phyloP scores from a whole-genome alignment of 2,797 vertebrate species.

The Propithecus perrieri region DNA sequence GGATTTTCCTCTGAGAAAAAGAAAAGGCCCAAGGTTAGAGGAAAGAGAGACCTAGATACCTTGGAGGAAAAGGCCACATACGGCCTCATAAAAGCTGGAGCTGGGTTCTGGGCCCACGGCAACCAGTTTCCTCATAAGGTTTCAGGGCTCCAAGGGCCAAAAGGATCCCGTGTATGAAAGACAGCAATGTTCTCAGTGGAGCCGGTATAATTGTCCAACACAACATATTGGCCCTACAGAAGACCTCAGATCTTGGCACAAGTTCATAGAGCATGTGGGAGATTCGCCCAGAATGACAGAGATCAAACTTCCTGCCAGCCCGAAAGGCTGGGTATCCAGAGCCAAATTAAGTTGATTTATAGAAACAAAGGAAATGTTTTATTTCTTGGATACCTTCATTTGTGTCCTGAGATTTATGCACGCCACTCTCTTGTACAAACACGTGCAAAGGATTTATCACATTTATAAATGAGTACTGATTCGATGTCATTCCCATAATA shows the following conservation, averaged over 20 bases:
- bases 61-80: background rate
- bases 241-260: background rate
- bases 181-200: background rate
- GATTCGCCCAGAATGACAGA: background rate
- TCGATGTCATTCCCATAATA: background rate
- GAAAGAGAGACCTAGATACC: background rate
- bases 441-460: background rate
- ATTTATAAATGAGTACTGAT: background rate
- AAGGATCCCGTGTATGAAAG: background rate
- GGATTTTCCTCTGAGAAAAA: background rate
- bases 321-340: background rate
- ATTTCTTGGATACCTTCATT: constrained; percentile 10
- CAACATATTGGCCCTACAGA: background rate
- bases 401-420: background rate
- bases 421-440: background rate
- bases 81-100: background rate
- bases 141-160: background rate
- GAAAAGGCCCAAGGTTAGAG: background rate
- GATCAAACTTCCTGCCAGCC: background rate
- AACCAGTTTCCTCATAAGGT: background rate
- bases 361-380: background rate
- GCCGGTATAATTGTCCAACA: background rate
- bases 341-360: background rate
- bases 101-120: background rate
- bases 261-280: background rate